A percentile compares a stretch with the other conserved stretches of the same genome.
Conservation (phyloP, 1,140 invertebrate species). For the Heliconius eleuchia region DNA sequence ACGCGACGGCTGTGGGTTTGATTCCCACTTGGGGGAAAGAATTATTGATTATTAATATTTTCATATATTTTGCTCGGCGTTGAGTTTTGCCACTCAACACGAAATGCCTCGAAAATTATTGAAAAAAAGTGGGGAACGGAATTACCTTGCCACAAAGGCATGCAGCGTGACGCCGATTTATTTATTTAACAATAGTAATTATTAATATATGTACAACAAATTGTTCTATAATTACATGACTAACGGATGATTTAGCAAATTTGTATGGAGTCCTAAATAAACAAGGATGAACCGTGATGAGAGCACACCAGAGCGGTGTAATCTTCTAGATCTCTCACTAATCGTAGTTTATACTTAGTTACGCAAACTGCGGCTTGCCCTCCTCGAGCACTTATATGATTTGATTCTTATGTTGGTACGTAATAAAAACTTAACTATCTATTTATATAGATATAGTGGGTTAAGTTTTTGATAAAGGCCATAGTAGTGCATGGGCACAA, state of each 20-base stretch:
- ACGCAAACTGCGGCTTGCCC: slow-evolving; percentile 52
- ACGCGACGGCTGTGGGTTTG: too few relatives aligned
- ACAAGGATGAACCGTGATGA: slow-evolving; percentile 55
- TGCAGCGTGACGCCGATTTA: too few relatives aligned
- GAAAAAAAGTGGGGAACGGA: too few relatives aligned
- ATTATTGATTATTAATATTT: too few relatives aligned
- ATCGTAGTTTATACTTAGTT: slow-evolving; percentile 65
- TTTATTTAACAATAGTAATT: background rate
- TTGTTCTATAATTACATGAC: slow-evolving; percentile 19
- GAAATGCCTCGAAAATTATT: too few relatives aligned
- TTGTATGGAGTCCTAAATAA: slow-evolving; percentile 70
- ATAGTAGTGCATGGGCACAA: too few relatives aligned
- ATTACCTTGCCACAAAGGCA: too few relatives aligned
- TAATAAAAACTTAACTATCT: background rate
- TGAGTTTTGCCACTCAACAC: too few relatives aligned
- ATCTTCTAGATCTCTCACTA: slow-evolving; percentile 69
- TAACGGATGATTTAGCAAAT: slow-evolving; percentile 52
- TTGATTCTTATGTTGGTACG: background rate
- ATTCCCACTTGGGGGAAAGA: too few relatives aligned
- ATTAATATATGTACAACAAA: background rate
- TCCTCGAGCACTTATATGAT: slow-evolving; percentile 34
- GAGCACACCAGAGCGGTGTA: slow-evolving; percentile 57
- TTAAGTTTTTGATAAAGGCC: too few relatives aligned
- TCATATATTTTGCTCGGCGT: too few relatives aligned
- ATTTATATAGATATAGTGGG: too few relatives aligned